Evolutionary conservation across 2,113 vertebrate genomes (phyloP).

Genomic region (Phainopepla nitens): DNA sequence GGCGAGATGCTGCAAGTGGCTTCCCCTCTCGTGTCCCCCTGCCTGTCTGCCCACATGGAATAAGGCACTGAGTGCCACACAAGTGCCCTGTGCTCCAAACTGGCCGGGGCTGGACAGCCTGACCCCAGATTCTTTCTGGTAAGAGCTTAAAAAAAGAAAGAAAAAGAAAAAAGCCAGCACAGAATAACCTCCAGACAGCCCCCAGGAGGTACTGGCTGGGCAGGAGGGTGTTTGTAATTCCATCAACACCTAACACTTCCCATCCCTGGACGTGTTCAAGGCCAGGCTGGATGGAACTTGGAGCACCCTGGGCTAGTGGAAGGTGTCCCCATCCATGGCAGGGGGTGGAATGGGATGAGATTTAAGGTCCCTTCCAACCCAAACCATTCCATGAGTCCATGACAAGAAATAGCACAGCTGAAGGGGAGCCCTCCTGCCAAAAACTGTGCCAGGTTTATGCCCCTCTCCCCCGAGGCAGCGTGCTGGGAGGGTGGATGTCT

Average conservation of each 20-base stretch:
- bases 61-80: background rate
- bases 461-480: background rate
- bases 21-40: background rate
- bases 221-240: background rate
- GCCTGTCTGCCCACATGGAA: background rate
- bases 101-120: background rate
- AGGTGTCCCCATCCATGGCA: background rate
- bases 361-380: background rate
- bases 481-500: background rate
- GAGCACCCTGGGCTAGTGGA: background rate
- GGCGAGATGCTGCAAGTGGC: background rate
- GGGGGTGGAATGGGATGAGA: background rate
- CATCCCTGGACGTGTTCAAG: background rate
- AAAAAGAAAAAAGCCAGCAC: background rate
- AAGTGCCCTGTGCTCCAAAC: background rate
- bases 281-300: background rate
- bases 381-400: background rate
- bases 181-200: background rate
- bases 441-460: background rate
- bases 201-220: rapidly evolving
- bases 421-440: background rate
- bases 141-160: background rate
- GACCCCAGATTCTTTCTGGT: background rate
- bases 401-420: rapidly evolving
- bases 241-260: background rate